Conservation (phyloP, 2,113 vertebrate genomes). For the Rhagologus leucostigma region DNA sequence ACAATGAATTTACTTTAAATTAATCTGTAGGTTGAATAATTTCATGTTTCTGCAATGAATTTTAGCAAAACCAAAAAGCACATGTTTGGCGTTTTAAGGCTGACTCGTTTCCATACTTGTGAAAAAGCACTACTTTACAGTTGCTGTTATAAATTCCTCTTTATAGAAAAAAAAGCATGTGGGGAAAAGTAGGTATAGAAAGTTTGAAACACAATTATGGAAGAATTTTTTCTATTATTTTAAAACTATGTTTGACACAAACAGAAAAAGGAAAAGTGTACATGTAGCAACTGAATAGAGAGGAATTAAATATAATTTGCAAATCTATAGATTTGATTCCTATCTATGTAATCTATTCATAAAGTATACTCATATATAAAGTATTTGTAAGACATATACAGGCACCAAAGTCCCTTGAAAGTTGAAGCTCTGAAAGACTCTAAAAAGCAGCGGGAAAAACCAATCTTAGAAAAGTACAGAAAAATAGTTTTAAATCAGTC, state of each 20-base stretch:
- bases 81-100: background rate
- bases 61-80: background rate
- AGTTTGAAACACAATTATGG: background rate
- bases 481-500: background rate
- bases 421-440: background rate
- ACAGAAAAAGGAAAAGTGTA: background rate
- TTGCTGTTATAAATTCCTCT: background rate
- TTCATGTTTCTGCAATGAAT: background rate
- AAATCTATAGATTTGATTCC: background rate
- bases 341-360: background rate
- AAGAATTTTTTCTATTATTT: background rate
- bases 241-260: background rate
- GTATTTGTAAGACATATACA: background rate
- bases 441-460: background rate
- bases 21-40: background rate
- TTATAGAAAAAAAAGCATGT: background rate
- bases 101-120: background rate
- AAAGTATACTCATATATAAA: background rate
- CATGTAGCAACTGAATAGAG: background rate
- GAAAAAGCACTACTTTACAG: background rate
- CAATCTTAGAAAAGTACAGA: background rate
- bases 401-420: background rate
- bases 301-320: background rate
- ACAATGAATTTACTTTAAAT: background rate
- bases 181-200: background rate